Conservation (phyloP, 2,797 vertebrate genomes). For the Chiroxiphia lanceolata region DNA sequence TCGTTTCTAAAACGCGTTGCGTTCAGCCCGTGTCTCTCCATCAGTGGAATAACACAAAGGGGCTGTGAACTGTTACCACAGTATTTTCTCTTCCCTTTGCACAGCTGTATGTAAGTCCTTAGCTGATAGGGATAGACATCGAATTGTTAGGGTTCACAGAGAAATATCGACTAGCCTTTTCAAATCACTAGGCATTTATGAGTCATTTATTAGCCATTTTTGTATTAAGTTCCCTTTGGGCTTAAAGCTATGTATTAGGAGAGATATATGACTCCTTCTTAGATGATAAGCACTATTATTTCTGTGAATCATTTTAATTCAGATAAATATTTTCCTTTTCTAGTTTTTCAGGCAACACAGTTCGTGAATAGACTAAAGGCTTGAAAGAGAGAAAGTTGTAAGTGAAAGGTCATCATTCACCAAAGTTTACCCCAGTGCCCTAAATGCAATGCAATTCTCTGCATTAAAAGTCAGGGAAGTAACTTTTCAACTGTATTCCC, state of each 20-base stretch:
- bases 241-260: not conserved
- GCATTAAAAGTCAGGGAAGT: not conserved
- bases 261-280: not conserved
- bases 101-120: fast-evolving
- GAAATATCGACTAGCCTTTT: not conserved
- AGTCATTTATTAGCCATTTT: not conserved
- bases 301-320: not conserved
- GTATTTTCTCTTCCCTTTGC: not conserved
- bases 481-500: not conserved
- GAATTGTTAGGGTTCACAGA: not conserved
- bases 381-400: not conserved
- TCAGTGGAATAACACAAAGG: not conserved
- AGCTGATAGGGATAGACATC: fast-evolving
- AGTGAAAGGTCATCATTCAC: not conserved
- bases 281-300: not conserved
- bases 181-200: not conserved
- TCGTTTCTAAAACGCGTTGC: fast-evolving
- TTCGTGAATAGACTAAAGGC: not conserved
- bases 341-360: not conserved
- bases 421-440: not conserved
- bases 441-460: not conserved
- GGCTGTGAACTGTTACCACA: fast-evolving
- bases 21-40: fast-evolving
- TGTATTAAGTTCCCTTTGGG: not conserved
- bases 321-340: not conserved